phyloP scores from a whole-genome alignment of 2,888 invertebrate species.

The Epinotia ramella region DNA sequence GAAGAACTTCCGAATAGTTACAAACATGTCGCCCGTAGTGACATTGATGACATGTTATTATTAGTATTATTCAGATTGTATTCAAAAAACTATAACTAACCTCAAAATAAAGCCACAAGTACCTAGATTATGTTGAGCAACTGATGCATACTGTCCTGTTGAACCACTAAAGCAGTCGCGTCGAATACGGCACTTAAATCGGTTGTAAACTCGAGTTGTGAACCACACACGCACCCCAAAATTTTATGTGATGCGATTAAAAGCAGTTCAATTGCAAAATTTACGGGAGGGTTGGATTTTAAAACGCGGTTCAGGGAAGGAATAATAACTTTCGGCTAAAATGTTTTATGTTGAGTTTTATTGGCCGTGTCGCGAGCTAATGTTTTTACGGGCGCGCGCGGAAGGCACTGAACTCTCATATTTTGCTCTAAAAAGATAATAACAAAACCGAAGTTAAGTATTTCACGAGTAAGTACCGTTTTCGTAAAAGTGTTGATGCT shows the following conservation, averaged over 20 bases:
- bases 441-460: conserved; percentile 1
- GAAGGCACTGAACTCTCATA: conserved; percentile 16
- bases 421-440: conserved; percentile 28
- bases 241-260: conserved; percentile 47
- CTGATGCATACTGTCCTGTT: too few species aligned
- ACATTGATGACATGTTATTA: too few species aligned
- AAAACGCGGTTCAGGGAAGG: conserved; percentile 43
- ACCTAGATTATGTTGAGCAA: too few species aligned
- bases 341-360: conserved; percentile 49
- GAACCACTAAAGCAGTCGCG: not conserved
- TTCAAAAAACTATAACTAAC: too few species aligned
- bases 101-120: too few species aligned
- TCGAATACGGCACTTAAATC: conserved; percentile 10
- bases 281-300: conserved; percentile 47
- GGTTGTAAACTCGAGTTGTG: conserved; percentile 27
- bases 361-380: conserved; percentile 47
- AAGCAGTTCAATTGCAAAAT: conserved; percentile 47
- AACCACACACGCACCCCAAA: conserved; percentile 43
- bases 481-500: not conserved
- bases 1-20: too few species aligned
- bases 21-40: too few species aligned
- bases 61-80: too few species aligned
- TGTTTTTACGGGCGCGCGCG: conserved; percentile 38
- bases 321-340: conserved; percentile 46
- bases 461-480: not conserved